Conservation (phyloP, 2,113 vertebrate genomes). For the Chionodraco myersi region DNA sequence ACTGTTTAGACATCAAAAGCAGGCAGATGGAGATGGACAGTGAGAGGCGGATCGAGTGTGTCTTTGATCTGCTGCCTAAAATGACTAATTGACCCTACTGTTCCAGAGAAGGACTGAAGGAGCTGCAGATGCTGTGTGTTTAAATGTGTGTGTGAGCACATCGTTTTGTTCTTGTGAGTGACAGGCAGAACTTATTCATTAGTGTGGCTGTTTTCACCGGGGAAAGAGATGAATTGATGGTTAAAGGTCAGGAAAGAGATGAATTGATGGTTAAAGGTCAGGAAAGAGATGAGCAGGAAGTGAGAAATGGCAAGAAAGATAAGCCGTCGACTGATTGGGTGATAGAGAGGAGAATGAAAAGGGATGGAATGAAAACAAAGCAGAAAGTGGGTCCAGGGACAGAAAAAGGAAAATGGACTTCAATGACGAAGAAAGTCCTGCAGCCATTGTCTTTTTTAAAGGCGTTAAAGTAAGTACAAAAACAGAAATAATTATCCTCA, state of each 20-base stretch:
- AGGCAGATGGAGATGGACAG: slow-evolving; percentile 50
- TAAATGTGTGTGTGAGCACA: not conserved
- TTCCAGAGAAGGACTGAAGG: slow-evolving; percentile 13
- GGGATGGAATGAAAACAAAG: not conserved
- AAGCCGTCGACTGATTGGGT: slow-evolving; percentile 15
- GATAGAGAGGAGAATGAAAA: not conserved
- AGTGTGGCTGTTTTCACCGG: slow-evolving; percentile 29
- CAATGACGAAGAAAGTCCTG: not conserved
- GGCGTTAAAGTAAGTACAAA: slow-evolving; percentile 1
- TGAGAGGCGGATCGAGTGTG: slow-evolving; percentile 14
- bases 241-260: slow-evolving; percentile 46
- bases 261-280: slow-evolving; percentile 53
- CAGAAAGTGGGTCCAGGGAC: not conserved
- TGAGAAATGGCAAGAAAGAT: not conserved
- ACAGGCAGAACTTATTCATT: slow-evolving; percentile 54
- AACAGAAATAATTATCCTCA: slow-evolving; percentile 7
- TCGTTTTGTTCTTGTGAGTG: slow-evolving; percentile 25
- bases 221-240: slow-evolving; percentile 38
- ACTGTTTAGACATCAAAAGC: slow-evolving; percentile 49
- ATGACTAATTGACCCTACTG: slow-evolving; percentile 50
- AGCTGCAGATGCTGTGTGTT: slow-evolving; percentile 1
- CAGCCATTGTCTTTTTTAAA: not conserved
- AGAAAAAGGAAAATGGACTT: not conserved
- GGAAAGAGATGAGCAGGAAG: slow-evolving; percentile 33
- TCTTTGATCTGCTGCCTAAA: slow-evolving; percentile 63